A percentile compares a stretch with the other conserved stretches of the same genome.
Conservation (phyloP, 2,888 invertebrate species). For the Xylota segnis region DNA sequence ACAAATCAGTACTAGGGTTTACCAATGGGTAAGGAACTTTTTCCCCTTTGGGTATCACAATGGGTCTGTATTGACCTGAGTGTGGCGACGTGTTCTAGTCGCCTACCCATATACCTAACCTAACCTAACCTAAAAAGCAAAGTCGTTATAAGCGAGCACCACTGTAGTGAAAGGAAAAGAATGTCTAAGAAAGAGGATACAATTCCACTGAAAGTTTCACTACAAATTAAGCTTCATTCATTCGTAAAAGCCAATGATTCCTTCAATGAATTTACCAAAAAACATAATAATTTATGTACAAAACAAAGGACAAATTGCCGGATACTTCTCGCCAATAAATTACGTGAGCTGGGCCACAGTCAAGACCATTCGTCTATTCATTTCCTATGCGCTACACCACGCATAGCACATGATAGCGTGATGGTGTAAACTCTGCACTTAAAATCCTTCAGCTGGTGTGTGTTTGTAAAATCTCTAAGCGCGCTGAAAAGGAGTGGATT, state of each 20-base stretch:
- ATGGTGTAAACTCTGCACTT: slow-evolving; percentile 24
- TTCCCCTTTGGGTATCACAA: too few species aligned
- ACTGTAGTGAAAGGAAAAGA: too few species aligned
- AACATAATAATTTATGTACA: slow-evolving; percentile 47
- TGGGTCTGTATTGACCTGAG: too few species aligned
- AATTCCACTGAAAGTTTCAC: not conserved
- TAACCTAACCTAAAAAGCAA: too few species aligned
- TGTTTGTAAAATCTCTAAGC: slow-evolving; percentile 30
- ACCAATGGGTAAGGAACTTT: too few species aligned
- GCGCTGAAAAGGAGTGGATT: slow-evolving; percentile 53
- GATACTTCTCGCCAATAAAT: slow-evolving; percentile 57
- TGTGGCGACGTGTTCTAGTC: too few species aligned
- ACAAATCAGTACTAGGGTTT: too few species aligned
- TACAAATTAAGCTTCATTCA: not conserved
- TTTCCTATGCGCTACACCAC: slow-evolving; percentile 40
- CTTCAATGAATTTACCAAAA: slow-evolving; percentile 21
- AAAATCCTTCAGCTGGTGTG: slow-evolving; percentile 26
- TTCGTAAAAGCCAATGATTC: slow-evolving; percentile 9
- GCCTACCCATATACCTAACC: too few species aligned
- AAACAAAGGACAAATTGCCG: slow-evolving; percentile 59
- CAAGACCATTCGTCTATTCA: slow-evolving; percentile 34
- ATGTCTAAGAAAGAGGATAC: too few species aligned
- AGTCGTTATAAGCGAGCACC: too few species aligned
- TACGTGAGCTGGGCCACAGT: slow-evolving; percentile 55
- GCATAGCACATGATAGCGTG: slow-evolving; percentile 33